Percentiles rank a stretch among this genome's conserved stretches.
Conservation (phyloP, 2,113 vertebrate species). For the Acrocephalus kingi region DNA sequence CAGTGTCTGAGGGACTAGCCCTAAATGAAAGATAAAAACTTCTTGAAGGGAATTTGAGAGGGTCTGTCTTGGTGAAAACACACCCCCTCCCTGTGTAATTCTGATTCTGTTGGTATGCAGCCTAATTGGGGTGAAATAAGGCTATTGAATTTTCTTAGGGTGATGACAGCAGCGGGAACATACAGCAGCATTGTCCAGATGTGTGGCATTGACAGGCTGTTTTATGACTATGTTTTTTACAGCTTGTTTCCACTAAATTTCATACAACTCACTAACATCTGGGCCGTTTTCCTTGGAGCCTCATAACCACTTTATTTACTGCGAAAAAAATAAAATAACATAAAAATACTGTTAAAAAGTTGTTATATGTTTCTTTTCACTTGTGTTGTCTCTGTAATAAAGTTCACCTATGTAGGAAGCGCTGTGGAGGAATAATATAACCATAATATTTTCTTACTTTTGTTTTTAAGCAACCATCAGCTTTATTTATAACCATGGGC, state of each 20-base stretch:
- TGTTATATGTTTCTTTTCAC: conserved; percentile 68
- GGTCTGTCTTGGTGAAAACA: not conserved
- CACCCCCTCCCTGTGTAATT: conserved; percentile 9
- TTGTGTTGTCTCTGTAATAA: conserved; percentile 65
- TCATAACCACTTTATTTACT: conserved; percentile 79
- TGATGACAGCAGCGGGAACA: conserved; percentile 78
- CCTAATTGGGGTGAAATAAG: conserved; percentile 84
- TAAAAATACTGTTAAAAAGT: conserved; percentile 74
- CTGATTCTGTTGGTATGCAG: conserved; percentile 66
- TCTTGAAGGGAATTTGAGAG: conserved; percentile 24
- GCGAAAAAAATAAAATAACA: conserved; percentile 76
- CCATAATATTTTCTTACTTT: conserved; percentile 69
- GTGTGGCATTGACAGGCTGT: conserved; percentile 79
- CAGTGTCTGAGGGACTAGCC: conserved; percentile 3
- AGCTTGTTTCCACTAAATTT: conserved; percentile 83
- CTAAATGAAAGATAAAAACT: conserved; percentile 64
- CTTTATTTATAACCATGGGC: conserved; percentile 72
- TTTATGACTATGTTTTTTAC: conserved; percentile 81
- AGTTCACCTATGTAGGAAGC: conserved; percentile 65
- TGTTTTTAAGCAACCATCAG: conserved; percentile 71
- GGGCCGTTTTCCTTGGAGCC: conserved; percentile 76
- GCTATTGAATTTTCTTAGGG: conserved; percentile 77
- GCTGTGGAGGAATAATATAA: conserved; percentile 55
- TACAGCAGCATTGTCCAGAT: conserved; percentile 82
- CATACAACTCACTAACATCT: conserved; percentile 82